Evolutionary conservation across 2,113 vertebrate genomes (phyloP), one percentile per base, ranked within the genome.

Genomic region (Oplegnathus fasciatus): DNA sequence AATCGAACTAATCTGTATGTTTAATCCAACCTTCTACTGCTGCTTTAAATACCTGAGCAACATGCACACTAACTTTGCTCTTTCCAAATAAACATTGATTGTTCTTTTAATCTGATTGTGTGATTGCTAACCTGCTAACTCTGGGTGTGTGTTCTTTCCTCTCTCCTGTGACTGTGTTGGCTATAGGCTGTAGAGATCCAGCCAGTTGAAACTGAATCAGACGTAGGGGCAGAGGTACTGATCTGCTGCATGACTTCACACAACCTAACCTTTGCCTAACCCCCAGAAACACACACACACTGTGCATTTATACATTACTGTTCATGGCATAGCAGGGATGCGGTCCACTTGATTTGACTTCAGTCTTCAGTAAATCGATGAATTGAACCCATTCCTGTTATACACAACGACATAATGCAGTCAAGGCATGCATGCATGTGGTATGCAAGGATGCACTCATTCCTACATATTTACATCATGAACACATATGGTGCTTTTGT

Each of bases 201-300:
- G 73, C 83, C 89, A 60, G 86, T 81, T 88, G 93, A 93, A 77
- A 86, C 37, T 83, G 88, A 93, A 78, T 93, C 93, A 88, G 89
- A 92, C 77, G 78, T 89, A 89, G 90, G 72, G 83, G 78, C 84
- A 70, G 89, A 94, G 94, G 94, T 94, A 93, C 86, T 88, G 82
- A 88, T 75, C 78, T 80, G 76, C 88, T 74, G 42, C 86, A 88
- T 86, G 75, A 60, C 61, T n/a, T 71, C 32, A 82, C 67, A 74
- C 32, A 64, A 67, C 24, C 57, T 73, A 68, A 83, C 74, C 75
- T 28, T 48, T 22, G n/a, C 26, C 44, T 67, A 40, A 83, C 61
- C 48, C 26, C 9, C 24, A 44, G 14, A 55, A 18, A 71, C 40
- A 71, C 48, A 46, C 20, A 24, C 50, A 18, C 26, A 15, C 13